Conservation (phyloP, 2,113 vertebrate species). For the Pluvianellus socialis region DNA sequence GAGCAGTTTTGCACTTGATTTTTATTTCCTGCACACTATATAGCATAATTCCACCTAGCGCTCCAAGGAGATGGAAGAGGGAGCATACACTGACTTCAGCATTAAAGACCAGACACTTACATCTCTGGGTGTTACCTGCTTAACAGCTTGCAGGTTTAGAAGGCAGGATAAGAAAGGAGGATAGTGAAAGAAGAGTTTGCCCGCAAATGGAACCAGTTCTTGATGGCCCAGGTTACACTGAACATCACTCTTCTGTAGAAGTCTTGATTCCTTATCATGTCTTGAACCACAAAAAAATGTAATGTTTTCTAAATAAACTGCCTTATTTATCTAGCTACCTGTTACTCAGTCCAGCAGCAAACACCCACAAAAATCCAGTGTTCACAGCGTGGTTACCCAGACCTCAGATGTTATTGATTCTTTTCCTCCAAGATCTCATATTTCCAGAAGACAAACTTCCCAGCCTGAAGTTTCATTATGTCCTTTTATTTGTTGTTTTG, state of each 20-base stretch:
- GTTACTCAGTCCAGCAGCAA: background rate
- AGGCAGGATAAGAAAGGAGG: background rate
- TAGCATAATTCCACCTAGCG: background rate
- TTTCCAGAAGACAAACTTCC: background rate
- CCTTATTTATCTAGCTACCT: background rate
- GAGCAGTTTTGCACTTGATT: background rate
- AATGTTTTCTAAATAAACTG: background rate
- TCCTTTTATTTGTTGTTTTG: background rate
- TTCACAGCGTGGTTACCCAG: background rate
- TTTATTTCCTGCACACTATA: background rate
- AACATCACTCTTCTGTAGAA: background rate
- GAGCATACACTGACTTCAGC: background rate
- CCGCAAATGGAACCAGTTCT: background rate
- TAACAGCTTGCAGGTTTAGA: background rate
- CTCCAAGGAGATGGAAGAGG: background rate
- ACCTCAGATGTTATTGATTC: background rate
- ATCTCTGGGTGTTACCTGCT: background rate
- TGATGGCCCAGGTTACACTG: background rate
- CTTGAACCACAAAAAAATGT: background rate
- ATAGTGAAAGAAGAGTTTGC: background rate
- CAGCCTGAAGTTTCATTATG: background rate
- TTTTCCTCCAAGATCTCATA: background rate
- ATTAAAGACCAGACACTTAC: background rate
- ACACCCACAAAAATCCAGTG: background rate
- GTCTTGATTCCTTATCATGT: background rate